Percentiles rank a stretch among this genome's conserved stretches.
These are phyloP conservation scores for Tokudaia muenninki DNA, from an alignment of 2,797 vertebrate genomes.

Conservation along the genomic window DNA sequence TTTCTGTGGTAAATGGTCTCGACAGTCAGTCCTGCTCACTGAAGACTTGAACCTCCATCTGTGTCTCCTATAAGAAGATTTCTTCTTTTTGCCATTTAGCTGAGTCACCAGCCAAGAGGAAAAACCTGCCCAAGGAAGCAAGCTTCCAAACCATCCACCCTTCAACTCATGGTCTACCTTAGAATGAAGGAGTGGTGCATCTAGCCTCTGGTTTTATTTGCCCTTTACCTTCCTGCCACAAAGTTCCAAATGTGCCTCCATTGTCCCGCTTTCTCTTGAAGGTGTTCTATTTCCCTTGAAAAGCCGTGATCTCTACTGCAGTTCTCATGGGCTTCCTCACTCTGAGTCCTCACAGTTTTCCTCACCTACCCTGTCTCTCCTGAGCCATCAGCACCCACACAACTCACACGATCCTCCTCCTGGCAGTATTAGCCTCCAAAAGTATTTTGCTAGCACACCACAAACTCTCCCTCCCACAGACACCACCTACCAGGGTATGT, in stretches of 20 bases:
- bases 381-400: neutral
- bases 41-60: too few relatives aligned
- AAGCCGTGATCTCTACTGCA: neutral
- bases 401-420: neutral
- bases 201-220: neutral
- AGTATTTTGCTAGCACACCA: neutral
- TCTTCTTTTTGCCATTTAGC: neutral
- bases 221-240: neutral
- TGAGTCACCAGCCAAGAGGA: neutral
- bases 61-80: neutral
- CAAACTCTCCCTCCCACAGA: neutral
- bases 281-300: neutral
- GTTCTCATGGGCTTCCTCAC: neutral
- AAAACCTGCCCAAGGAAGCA: neutral
- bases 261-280: neutral
- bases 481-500: neutral
- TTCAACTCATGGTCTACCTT: neutral
- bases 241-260: neutral
- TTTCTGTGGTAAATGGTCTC: rapidly evolving
- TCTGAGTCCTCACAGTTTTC: neutral
- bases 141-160: neutral
- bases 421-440: neutral
- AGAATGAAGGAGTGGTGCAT: neutral
- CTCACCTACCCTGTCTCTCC: neutral
- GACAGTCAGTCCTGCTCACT: neutral